Evolutionary conservation across 1,140 invertebrate genomes (phyloP).

Genomic region (Heliconius himera): DNA sequence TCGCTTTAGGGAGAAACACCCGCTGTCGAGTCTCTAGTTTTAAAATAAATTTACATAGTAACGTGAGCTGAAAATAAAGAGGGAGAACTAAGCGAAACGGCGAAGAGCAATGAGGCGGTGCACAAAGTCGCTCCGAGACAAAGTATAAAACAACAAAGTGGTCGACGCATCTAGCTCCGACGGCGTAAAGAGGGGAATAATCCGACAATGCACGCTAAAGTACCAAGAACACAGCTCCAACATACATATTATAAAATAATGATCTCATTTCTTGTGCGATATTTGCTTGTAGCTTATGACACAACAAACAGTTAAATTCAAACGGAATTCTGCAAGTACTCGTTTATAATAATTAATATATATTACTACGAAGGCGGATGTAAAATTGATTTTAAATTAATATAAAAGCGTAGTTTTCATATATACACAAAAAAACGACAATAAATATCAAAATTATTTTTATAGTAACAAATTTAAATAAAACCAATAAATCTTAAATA

Average conservation of each 20-base stretch:
- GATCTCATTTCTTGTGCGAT: constrained; percentile 63
- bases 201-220: constrained; percentile 65
- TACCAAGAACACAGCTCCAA: constrained; percentile 67
- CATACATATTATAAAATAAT: constrained; percentile 73
- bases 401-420: not conserved
- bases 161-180: constrained; percentile 70
- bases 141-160: constrained; percentile 80
- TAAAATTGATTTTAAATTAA: not conserved
- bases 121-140: constrained; percentile 75
- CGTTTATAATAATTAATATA: too few species aligned
- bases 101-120: constrained; percentile 77
- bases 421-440: not conserved
- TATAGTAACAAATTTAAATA: constrained; percentile 1
- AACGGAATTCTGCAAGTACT: too few species aligned
- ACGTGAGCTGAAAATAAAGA: constrained; percentile 74
- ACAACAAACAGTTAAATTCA: constrained; percentile 19
- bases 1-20: constrained; percentile 45
- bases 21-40: constrained; percentile 59
- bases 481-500: constrained; percentile 9
- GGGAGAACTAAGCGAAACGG: constrained; percentile 73
- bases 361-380: not conserved
- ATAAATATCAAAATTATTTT: not conserved
- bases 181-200: constrained; percentile 72
- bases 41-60: constrained; percentile 78
- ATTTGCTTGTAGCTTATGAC: constrained; percentile 52